These are phyloP conservation scores for Drosophila diplacantha DNA, from an alignment of 2,888 invertebrate genomes.

Conservation along the genomic window DNA sequence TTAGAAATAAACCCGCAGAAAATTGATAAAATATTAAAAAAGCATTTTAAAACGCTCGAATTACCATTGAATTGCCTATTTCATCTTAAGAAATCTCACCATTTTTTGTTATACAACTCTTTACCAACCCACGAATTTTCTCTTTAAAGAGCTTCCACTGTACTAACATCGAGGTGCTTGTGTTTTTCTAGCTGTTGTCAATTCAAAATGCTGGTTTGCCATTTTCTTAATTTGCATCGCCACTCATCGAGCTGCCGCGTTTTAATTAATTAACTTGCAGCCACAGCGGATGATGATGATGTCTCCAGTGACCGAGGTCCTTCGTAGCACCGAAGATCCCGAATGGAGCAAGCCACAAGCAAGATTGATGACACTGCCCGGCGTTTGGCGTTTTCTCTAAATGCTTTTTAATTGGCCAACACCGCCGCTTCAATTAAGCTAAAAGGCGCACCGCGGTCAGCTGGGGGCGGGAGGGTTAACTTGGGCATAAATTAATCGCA, in stretches of 20 bases:
- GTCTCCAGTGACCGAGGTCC: slow-evolving; percentile 68
- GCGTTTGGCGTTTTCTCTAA: slow-evolving; percentile 57
- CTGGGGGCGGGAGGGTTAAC: slow-evolving; percentile 7
- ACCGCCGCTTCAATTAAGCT: slow-evolving; percentile 61
- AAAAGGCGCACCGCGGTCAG: slow-evolving; percentile 40
- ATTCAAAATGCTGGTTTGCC: slow-evolving; percentile 58
- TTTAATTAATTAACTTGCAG: slow-evolving; percentile 64
- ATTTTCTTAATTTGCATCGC: slow-evolving; percentile 73
- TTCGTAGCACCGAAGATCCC: slow-evolving; percentile 45
- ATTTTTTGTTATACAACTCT: neutral
- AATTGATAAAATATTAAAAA: neutral
- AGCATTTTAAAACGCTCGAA: neutral
- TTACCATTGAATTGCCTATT: neutral
- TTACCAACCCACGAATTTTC: neutral
- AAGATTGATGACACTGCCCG: slow-evolving; percentile 65
- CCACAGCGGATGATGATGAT: slow-evolving; percentile 13
- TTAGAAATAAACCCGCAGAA: neutral
- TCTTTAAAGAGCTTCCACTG: neutral
- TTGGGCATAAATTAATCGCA: slow-evolving; percentile 53
- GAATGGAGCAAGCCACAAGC: slow-evolving; percentile 12
- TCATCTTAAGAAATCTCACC: neutral
- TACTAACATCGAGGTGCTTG: slow-evolving; percentile 5
- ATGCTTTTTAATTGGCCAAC: slow-evolving; percentile 63
- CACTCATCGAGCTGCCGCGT: slow-evolving; percentile 47
- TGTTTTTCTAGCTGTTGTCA: slow-evolving; percentile 26